Evolutionary conservation across 2,888 invertebrate genomes (phyloP), one percentile per base, ranked within the genome.

Genomic region (Watsonalla binaria): DNA sequence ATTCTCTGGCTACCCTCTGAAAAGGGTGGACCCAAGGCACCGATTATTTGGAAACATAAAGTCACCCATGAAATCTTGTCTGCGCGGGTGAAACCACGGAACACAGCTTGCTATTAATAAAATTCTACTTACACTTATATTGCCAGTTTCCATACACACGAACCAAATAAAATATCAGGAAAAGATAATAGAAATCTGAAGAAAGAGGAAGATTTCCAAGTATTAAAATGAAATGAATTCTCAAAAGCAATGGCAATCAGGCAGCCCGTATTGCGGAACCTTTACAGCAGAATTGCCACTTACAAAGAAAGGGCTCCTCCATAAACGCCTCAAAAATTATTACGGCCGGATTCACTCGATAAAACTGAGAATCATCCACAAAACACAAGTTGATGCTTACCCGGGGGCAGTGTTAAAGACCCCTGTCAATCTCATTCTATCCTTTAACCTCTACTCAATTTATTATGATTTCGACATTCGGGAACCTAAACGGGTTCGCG

Each of bases 361-460:
- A 75, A 78, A 78, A 82, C 76, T 71, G 75, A 77, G 77, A 76
- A 72, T 76, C 76, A 76, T 76, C 71, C 75, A 68, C 72, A 60
- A 72, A 77, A 79, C 75, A 77, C 76, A 79, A 81, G 76, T 76
- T 48, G 72, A 75, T 75, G 75, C 68, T 67, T 69, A 70, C 73
- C 78, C 72, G 60, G 61, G 64, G 75, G 73, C 77, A 72, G 73
- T 73, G 78, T 72, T 79, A 77, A 82, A 78, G 77, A 77, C 79
- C 80, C 73, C 75, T 82, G 86, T 84, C 84, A 84, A 84, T 85
- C 82, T 78, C 66, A 60, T 63, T 74, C 76, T 77, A 83, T 81
- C 83, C 81, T 67, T 74, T 79, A 80, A 81, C 82, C 81, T 79
- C 70, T 65, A 70, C 75, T 78, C 79, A 82, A 85, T 86, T 84